A percentile compares a stretch with the other conserved stretches of the same genome.
Evolutionary conservation across 2,113 vertebrate genomes (phyloP).

Genomic region (Hypanus sabinus): DNA sequence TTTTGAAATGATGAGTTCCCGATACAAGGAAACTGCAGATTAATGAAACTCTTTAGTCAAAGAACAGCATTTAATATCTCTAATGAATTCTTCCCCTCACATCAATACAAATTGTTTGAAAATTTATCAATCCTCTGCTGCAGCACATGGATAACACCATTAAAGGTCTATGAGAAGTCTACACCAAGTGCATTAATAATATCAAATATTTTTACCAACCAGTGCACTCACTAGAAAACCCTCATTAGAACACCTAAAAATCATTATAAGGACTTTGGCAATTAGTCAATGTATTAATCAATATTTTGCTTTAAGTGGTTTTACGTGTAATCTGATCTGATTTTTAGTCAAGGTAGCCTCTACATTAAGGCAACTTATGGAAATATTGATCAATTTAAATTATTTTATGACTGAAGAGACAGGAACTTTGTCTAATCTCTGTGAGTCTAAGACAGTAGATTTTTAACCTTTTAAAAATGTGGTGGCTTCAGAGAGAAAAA

Average conservation of each 20-base stretch:
- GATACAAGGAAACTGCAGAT: background rate
- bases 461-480: background rate
- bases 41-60: background rate
- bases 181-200: background rate
- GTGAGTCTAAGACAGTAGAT: background rate
- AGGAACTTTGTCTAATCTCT: background rate
- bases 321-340: background rate
- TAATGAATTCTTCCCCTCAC: background rate
- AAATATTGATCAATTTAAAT: conserved; percentile 1
- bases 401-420: background rate
- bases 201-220: conserved; percentile 8
- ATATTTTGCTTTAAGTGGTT: conserved; percentile 14
- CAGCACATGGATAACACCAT: background rate
- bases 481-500: background rate
- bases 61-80: background rate
- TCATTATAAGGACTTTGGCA: background rate
- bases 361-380: background rate
- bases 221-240: background rate
- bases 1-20: background rate
- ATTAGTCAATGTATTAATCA: conserved; percentile 18
- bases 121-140: background rate
- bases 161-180: background rate
- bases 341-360: background rate
- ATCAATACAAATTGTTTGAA: background rate
- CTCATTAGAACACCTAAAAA: background rate